Conservation (phyloP, 2,113 vertebrate species). For the Vireo altiloquus region DNA sequence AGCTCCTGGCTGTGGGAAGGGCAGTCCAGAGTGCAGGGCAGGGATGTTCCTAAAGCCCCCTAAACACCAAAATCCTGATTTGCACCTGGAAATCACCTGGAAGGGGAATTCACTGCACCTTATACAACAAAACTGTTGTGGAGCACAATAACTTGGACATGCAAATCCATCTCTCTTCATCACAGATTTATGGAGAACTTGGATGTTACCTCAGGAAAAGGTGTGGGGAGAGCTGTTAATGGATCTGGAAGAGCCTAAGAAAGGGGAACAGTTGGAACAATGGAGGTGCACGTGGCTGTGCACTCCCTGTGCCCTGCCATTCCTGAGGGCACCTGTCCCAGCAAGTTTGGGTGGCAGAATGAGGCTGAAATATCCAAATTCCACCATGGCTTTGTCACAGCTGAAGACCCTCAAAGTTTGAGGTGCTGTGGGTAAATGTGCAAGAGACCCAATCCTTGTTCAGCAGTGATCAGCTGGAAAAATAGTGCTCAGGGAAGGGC, state of each 20-base stretch:
- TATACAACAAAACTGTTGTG: fast-evolving
- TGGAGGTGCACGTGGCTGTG: background rate
- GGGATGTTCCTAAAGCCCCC: background rate
- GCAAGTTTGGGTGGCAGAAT: background rate
- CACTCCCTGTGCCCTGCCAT: background rate
- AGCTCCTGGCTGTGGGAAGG: background rate
- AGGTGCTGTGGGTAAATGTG: background rate
- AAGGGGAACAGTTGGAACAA: background rate
- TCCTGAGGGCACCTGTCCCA: background rate
- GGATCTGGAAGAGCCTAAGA: background rate
- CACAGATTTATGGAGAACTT: background rate
- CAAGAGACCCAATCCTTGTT: background rate
- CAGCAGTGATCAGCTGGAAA: background rate
- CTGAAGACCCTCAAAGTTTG: background rate
- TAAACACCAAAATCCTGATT: background rate
- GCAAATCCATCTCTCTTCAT: background rate
- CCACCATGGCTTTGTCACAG: background rate
- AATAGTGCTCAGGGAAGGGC: background rate
- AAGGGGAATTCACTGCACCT: background rate
- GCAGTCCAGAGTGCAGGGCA: background rate
- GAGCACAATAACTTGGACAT: fast-evolving
- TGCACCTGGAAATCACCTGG: background rate
- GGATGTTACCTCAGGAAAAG: background rate
- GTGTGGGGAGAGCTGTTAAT: background rate
- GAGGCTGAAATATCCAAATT: background rate